Conservation (phyloP, 2,797 vertebrate species). For the Melanotaenia pygmaea region DNA sequence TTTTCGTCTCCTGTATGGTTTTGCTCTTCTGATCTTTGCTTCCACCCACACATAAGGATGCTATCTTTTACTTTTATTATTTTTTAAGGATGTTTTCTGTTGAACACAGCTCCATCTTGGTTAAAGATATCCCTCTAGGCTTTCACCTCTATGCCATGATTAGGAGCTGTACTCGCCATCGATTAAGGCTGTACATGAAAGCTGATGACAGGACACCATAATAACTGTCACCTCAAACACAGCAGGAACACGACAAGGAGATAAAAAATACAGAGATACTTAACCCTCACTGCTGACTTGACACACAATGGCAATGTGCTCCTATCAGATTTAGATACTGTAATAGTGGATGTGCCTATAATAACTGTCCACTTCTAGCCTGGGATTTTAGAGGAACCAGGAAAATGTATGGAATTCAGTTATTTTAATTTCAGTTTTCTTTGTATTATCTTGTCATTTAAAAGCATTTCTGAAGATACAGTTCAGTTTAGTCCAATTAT, state of each 20-base stretch:
- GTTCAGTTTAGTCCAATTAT: no score
- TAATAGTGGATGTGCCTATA: conserved; percentile 21
- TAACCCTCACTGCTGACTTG: conserved; percentile 55
- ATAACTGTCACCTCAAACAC: conserved; percentile 56
- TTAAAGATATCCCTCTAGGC: conserved; percentile 40
- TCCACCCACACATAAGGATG: conserved; percentile 24
- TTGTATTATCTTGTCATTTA: no score
- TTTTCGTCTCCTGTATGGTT: conserved; percentile 8
- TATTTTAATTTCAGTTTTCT: no score
- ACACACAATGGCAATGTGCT: conserved; percentile 26
- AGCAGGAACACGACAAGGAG: conserved; percentile 41
- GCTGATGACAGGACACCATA: conserved; percentile 52
- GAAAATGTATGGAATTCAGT: neutral
- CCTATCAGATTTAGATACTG: conserved; percentile 43
- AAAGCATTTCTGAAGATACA: no score
- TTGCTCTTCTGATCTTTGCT: conserved; percentile 31
- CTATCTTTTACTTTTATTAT: no score
- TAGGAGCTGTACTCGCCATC: conserved; percentile 48
- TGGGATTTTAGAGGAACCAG: neutral
- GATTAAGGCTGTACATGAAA: conserved; percentile 62
- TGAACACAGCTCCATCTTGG: conserved; percentile 34
- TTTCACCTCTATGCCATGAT: conserved; percentile 34
- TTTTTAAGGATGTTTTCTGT: conserved; percentile 33
- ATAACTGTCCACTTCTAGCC: conserved; percentile 11
- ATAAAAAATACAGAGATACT: conserved; percentile 57